These are phyloP conservation scores for Cynodonichthys magdalenae DNA, from an alignment of 2,797 vertebrate species.

Conservation along the genomic window DNA sequence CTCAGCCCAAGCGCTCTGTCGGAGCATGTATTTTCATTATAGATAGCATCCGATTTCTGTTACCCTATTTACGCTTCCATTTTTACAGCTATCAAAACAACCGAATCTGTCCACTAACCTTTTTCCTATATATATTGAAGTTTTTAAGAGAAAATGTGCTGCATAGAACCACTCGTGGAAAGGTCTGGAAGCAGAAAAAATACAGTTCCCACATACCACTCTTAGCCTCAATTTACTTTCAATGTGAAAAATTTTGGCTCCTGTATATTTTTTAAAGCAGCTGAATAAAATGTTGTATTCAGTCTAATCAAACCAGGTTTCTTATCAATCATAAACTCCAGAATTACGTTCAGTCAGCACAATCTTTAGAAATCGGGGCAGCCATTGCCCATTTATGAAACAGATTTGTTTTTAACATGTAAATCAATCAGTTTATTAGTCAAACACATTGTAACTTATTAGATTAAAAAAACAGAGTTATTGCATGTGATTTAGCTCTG, in stretches of 20 bases:
- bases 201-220: slow-evolving; percentile 56
- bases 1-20: slow-evolving; percentile 85
- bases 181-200: slow-evolving; percentile 85
- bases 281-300: slow-evolving; percentile 15
- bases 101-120: slow-evolving; percentile 91
- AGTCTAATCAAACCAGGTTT: slow-evolving; percentile 8
- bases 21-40: slow-evolving; percentile 93
- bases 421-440: too few relatives aligned
- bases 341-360: too few relatives aligned
- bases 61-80: slow-evolving; percentile 94
- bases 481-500: too few relatives aligned
- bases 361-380: too few relatives aligned
- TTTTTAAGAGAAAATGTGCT: slow-evolving; percentile 78
- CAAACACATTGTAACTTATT: too few relatives aligned
- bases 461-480: too few relatives aligned
- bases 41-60: slow-evolving; percentile 92
- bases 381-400: too few relatives aligned
- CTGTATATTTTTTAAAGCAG: slow-evolving; percentile 27
- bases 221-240: slow-evolving; percentile 7
- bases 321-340: slow-evolving; percentile 5
- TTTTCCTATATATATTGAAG: slow-evolving; percentile 88
- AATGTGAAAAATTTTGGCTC: slow-evolving; percentile 17
- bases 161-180: slow-evolving; percentile 84
- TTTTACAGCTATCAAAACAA: slow-evolving; percentile 91
- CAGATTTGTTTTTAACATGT: too few relatives aligned